Evolutionary conservation across 2,113 vertebrate genomes (phyloP), one percentile per base, ranked within the genome.

Genomic region (Serranochromis macrocephalus): DNA sequence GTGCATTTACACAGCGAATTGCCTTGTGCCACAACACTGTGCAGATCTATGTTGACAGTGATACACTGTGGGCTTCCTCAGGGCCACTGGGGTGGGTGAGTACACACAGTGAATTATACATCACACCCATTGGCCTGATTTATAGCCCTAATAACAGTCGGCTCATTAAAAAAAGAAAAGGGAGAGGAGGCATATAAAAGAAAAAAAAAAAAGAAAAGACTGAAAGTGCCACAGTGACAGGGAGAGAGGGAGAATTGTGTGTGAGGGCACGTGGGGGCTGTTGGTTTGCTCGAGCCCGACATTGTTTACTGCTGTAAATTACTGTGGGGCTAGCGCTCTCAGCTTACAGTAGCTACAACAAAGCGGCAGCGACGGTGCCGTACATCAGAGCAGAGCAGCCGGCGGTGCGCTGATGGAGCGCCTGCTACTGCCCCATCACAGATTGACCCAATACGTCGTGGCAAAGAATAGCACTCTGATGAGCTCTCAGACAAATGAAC

Each of bases 21-120:
- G 88, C 61, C 68, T 86, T 9, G 82, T 87, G 88, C 81, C 79
- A 57, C 88, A 82, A 73, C 86, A 95, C 94, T 94, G 90, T 79
- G 88, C 66, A 81, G 94, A 89, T 87, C 86, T 94, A 93, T 31
- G 92, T 88, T 98, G 98, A 99, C 98, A 99, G 96, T 99, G 98
- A 99, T 97, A 97, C 98, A 99, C 97, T 97, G 97, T 96, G 97
- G 97, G 97, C 97, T 98, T 97, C 97, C 97, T 97, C 97, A 96
- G 97, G 97, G 97, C 97, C 97, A 97, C 97, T 97, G 97, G 97
- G 97, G 97, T 97, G 98, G 97, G 98, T 95, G 94, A 95, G 98
- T 98, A 99, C 98, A 99, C 98, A 99, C 97, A 96, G 97, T 99
- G 99, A 99, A 99, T 99, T 99, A 99, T 99, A 99, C 99, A 99